Evolutionary conservation across 2,888 invertebrate genomes (phyloP).

Genomic region (Polymixis flavicincta): DNA sequence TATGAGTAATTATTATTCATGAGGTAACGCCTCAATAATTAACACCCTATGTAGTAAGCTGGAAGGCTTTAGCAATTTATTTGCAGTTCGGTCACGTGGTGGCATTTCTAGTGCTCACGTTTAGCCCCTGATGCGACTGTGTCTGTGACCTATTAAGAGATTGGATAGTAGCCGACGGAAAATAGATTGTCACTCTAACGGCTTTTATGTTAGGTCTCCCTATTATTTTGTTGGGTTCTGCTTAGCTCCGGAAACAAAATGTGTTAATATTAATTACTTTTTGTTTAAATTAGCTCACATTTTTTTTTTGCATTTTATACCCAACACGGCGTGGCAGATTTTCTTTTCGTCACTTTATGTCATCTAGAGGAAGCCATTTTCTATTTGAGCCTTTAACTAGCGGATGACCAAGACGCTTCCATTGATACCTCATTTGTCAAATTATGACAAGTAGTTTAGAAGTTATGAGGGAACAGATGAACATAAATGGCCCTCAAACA

Average conservation of each 20-base stretch:
- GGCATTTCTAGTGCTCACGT: conserved; percentile 39
- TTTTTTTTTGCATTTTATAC: no score
- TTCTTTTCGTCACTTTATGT: no score
- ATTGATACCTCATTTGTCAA: no score
- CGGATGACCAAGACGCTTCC: no score
- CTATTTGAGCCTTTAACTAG: no score
- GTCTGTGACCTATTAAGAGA: conserved; percentile 56
- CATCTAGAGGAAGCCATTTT: no score
- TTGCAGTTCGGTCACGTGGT: conserved; percentile 42
- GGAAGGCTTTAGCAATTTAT: conserved; percentile 14
- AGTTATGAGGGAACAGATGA: no score
- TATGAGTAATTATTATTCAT: conserved; percentile 40
- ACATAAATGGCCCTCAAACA: no score
- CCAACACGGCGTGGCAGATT: no score
- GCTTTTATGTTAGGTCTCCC: conserved; percentile 35
- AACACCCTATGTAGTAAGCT: conserved; percentile 15
- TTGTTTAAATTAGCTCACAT: no score
- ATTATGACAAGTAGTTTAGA: no score
- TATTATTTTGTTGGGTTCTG: conserved; percentile 42
- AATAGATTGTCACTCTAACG: conserved; percentile 58
- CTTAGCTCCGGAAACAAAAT: conserved; percentile 16
- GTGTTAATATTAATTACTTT: no score
- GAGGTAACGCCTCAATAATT: conserved; percentile 27
- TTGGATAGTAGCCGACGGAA: conserved; percentile 45
- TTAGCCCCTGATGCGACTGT: conserved; percentile 26